Conservation (phyloP, 1,140 invertebrate genomes). For the Euwallacea fornicatus region DNA sequence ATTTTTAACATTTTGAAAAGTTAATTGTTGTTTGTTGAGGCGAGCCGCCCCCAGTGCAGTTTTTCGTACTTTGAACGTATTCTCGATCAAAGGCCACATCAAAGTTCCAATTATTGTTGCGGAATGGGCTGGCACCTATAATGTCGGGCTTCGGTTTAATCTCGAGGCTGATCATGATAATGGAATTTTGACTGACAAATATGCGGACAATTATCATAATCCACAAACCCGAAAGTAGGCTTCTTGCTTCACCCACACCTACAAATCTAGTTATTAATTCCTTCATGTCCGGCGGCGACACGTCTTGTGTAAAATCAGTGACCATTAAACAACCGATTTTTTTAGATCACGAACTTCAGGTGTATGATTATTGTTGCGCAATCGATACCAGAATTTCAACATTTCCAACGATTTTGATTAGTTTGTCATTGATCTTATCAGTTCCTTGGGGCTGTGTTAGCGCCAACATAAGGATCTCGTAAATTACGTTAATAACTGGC, state of each 20-base stretch:
- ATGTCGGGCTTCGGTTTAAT: no score
- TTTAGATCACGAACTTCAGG: constrained; percentile 32
- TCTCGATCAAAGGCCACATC: background rate
- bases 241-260: constrained; percentile 25
- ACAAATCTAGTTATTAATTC: constrained; percentile 26
- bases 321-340: constrained; percentile 26
- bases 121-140: background rate
- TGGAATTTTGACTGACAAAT: constrained; percentile 24
- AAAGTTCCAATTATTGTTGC: background rate
- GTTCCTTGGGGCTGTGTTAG: background rate
- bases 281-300: constrained; percentile 15
- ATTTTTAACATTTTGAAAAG: no score
- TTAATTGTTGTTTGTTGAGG: no score
- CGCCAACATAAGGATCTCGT: no score
- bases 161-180: background rate
- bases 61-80: background rate
- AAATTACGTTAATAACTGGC: no score
- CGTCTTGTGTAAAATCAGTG: constrained; percentile 22
- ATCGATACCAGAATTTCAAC: constrained; percentile 14
- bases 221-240: constrained; percentile 7
- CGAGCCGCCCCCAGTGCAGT: no score
- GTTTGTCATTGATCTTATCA: constrained; percentile 26
- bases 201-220: constrained; percentile 16
- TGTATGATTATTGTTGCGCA: constrained; percentile 26
- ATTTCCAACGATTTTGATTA: constrained; percentile 12